Evolutionary conservation across 1,140 invertebrate species (phyloP).

Genomic region (Sipha flava): DNA sequence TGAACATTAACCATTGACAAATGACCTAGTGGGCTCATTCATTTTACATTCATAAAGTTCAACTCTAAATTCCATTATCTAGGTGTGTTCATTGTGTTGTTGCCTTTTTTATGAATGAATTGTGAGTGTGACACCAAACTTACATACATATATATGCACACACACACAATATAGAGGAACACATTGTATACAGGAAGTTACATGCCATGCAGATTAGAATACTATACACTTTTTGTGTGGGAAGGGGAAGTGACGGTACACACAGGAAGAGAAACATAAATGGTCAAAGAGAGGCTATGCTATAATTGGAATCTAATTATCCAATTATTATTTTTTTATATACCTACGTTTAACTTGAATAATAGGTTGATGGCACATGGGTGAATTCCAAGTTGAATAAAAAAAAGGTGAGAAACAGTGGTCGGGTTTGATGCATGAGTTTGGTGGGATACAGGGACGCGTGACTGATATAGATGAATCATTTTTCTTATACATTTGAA

Average conservation of each 20-base stretch:
- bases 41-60: not conserved
- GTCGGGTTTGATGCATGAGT: too few relatives aligned
- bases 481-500: too few relatives aligned
- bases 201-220: not conserved
- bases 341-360: too few relatives aligned
- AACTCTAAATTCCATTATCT: slow-evolving; percentile 4
- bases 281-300: not conserved
- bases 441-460: too few relatives aligned
- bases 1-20: not conserved
- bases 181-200: slow-evolving; percentile 28
- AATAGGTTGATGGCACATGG: too few relatives aligned
- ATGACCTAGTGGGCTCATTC: slow-evolving; percentile 19
- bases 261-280: not conserved
- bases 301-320: slow-evolving; percentile 9
- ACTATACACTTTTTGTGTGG: slow-evolving; percentile 20
- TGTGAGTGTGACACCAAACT: not conserved
- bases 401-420: too few relatives aligned
- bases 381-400: too few relatives aligned
- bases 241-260: not conserved
- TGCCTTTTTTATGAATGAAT: slow-evolving; percentile 23
- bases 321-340: not conserved
- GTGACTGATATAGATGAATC: too few relatives aligned
- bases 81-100: slow-evolving; percentile 22
- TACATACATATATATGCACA: not conserved
- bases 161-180: too few relatives aligned